These are phyloP conservation scores for Cerastoderma edule DNA, from an alignment of 2,888 invertebrate genomes.

Conservation along the genomic window DNA sequence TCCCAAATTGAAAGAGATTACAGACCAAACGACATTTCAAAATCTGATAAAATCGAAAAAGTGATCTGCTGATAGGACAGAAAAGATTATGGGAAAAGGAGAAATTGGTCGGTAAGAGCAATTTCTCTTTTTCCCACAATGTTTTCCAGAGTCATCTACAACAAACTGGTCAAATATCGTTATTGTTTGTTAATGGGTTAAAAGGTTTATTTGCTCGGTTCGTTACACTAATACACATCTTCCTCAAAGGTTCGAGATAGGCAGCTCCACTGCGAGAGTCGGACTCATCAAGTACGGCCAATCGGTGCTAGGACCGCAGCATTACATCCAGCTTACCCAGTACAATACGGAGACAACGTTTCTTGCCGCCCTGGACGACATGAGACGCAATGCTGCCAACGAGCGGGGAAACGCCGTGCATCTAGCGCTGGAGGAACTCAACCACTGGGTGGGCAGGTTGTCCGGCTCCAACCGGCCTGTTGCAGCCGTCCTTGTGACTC, in stretches of 20 bases:
- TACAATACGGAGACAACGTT: conserved; percentile 3
- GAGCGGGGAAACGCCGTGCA: conserved; percentile 12
- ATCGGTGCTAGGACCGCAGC: neutral
- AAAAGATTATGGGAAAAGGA: too few species aligned
- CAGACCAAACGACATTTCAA: too few species aligned
- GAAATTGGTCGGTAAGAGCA: too few species aligned
- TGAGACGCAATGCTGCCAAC: conserved; percentile 25
- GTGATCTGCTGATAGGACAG: too few species aligned
- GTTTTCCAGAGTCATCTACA: too few species aligned
- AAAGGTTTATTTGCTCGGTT: too few species aligned
- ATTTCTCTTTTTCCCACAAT: too few species aligned
- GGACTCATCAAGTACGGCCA: conserved; percentile 32
- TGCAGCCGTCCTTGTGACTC: conserved; percentile 27
- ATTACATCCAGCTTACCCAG: neutral
- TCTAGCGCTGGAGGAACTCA: neutral
- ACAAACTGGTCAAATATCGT: too few species aligned
- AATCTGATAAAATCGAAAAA: too few species aligned
- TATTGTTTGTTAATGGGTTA: too few species aligned
- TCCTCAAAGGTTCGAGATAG: conserved; percentile 34
- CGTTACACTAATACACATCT: too few species aligned
- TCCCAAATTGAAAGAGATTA: too few species aligned
- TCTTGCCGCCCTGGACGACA: conserved; percentile 10
- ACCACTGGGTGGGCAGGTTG: neutral
- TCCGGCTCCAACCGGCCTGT: conserved; percentile 1
- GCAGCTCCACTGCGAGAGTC: neutral